phyloP scores from a whole-genome alignment of 2,797 vertebrate genomes.

The Darevskia nairensis region DNA sequence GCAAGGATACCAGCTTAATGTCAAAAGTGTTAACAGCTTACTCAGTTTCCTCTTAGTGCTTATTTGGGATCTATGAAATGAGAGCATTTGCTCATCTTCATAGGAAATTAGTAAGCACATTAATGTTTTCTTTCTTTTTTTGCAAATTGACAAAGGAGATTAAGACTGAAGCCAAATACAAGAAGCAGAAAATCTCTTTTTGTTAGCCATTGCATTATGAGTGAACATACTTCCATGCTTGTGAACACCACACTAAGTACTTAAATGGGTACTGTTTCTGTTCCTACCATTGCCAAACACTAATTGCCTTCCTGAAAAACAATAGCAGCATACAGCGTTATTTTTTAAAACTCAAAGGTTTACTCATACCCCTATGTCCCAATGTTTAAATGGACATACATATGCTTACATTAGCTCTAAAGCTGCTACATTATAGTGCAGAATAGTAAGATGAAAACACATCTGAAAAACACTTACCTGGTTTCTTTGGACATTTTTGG shows the following conservation, averaged over 20 bases:
- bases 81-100: constrained; percentile 37
- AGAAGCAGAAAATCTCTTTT: neutral
- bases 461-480: constrained; percentile 82
- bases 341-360: constrained; percentile 55
- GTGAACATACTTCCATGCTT: neutral
- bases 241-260: neutral
- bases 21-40: constrained; percentile 43
- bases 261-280: neutral
- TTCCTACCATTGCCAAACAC: neutral
- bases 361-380: constrained; percentile 47
- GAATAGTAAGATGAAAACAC: constrained; percentile 38
- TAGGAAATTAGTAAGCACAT: constrained; percentile 27
- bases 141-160: neutral
- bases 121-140: neutral
- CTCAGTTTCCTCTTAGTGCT: constrained; percentile 49
- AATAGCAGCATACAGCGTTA: constrained; percentile 30
- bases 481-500: constrained; percentile 94
- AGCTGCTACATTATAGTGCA: constrained; percentile 1
- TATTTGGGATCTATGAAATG: constrained; percentile 19
- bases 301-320: constrained; percentile 12
- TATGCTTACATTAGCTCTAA: neutral
- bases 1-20: constrained; percentile 35
- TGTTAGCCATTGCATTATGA: neutral
- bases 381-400: constrained; percentile 11
- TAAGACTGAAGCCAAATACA: neutral